Evolutionary conservation across 2,797 vertebrate species (phyloP), one percentile per base, ranked within the genome.

Genomic region (Cuculus canorus): DNA sequence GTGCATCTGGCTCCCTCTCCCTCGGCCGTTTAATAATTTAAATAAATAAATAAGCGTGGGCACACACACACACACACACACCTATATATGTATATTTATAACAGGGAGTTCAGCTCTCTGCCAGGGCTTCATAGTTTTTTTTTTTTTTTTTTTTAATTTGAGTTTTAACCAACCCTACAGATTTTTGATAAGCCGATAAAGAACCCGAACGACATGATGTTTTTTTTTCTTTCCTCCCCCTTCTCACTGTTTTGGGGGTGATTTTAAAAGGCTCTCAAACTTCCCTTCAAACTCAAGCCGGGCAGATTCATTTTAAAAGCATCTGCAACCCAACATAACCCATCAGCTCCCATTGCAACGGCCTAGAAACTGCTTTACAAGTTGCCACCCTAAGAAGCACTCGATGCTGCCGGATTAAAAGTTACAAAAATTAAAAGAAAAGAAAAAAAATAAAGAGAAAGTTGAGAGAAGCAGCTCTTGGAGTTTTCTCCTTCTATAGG

Each of bases 11-110:
- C 91, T 93, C 84, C 89, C 87, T 77, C 91, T 93, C 84, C 89
- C 87, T 77, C 17, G 82, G 78, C 82, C 75, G 59, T 65, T 93
- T 94, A 90, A 83, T 93, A 83, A 95, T 94, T 96, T 94, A 88
- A 94, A 95, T 94, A 92, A 90, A 95, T 93, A 94, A 97, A 94
- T 88, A 91, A 85, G 88, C 94, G 33, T 71, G 90, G 89, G 82
- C 33, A 47, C 93, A 63, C 76, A 76, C 66, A n/a, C 81, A 59
- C 28, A 76, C 66, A 37, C 81, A 59, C 28, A 17, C 13, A 6
- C n/a, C n/a, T 65, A 89, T 87, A 68, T 57, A 93, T 59, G 82
- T 80, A 82, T 86, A 90, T 82, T 69, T 91, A 82, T 88, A 90
- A 82, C 52, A 41, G 12, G 53, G 68, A 82, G 35, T 7, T 75